Evolutionary conservation across 2,888 invertebrate genomes (phyloP).

Genomic region (Megalurothrips usitatus): DNA sequence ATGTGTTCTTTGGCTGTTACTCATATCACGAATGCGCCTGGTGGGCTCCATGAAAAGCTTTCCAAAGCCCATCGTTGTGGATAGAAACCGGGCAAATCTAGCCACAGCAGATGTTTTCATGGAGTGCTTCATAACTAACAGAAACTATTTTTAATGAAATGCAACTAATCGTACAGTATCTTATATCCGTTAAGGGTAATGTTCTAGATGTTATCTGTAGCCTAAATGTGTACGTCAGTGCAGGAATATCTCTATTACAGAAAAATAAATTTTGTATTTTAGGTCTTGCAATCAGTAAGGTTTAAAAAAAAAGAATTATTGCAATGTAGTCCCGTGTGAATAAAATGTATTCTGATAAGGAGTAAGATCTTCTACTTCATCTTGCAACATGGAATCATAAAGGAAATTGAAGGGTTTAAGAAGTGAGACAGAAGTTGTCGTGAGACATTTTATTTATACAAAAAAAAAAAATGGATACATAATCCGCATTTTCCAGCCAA

Average conservation of each 20-base stretch:
- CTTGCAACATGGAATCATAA: too few species aligned
- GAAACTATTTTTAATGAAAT: not conserved
- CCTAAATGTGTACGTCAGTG: not conserved
- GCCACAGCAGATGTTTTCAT: not conserved
- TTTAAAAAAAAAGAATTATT: not conserved
- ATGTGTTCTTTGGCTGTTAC: not conserved
- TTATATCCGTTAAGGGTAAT: not conserved
- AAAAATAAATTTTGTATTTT: constrained; percentile 7
- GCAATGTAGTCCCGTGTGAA: not conserved
- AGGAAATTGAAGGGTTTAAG: too few species aligned
- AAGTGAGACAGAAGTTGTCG: not conserved
- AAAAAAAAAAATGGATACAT: not conserved
- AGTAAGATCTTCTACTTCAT: too few species aligned
- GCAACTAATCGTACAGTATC: not conserved
- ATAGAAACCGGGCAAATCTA: not conserved
- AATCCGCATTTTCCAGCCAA: constrained; percentile 16
- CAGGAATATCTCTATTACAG: not conserved
- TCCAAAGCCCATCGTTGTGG: not conserved
- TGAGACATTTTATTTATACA: not conserved
- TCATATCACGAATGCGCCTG: not conserved
- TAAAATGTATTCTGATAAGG: too few species aligned
- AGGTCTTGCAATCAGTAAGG: not conserved
- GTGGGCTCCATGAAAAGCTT: not conserved
- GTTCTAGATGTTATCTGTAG: not conserved
- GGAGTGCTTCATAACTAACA: not conserved